Evolutionary conservation across 2,113 vertebrate genomes (phyloP).

Genomic region (Percina caprodes): DNA sequence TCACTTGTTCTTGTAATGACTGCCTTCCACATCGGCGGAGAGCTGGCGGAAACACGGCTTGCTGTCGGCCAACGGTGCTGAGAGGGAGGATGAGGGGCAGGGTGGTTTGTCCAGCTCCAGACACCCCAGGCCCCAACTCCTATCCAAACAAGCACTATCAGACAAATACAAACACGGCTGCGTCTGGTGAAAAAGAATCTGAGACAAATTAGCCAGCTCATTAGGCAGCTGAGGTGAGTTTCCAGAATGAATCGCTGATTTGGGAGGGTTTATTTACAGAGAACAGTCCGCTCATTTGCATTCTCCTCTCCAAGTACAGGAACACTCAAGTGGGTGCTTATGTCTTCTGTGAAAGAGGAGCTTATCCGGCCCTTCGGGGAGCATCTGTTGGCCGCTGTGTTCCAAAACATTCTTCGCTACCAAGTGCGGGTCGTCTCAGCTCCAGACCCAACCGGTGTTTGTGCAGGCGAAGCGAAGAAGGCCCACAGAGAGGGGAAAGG

Average conservation of each 20-base stretch:
- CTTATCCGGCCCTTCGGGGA: conserved; percentile 71
- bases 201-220: conserved; percentile 73
- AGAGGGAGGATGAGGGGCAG: conserved; percentile 48
- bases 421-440: neutral
- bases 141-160: conserved; percentile 64
- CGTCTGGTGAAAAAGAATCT: conserved; percentile 65
- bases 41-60: conserved; percentile 57
- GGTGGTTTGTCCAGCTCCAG: conserved; percentile 52
- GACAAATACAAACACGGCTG: conserved; percentile 73
- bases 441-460: neutral
- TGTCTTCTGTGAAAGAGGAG: conserved; percentile 67
- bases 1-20: conserved; percentile 79
- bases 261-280: conserved; percentile 64
- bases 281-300: conserved; percentile 70
- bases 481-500: neutral
- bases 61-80: conserved; percentile 43
- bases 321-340: conserved; percentile 74
- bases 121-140: neutral
- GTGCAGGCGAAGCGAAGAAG: conserved; percentile 1
- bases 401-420: conserved; percentile 50
- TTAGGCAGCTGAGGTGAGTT: conserved; percentile 73
- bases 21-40: conserved; percentile 66
- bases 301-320: conserved; percentile 69
- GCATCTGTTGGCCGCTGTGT: conserved; percentile 57
- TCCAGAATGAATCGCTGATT: conserved; percentile 59